A percentile compares a stretch with the other conserved stretches of the same genome.
Conservation (phyloP, 2,797 vertebrate genomes). For the Falco biarmicus region DNA sequence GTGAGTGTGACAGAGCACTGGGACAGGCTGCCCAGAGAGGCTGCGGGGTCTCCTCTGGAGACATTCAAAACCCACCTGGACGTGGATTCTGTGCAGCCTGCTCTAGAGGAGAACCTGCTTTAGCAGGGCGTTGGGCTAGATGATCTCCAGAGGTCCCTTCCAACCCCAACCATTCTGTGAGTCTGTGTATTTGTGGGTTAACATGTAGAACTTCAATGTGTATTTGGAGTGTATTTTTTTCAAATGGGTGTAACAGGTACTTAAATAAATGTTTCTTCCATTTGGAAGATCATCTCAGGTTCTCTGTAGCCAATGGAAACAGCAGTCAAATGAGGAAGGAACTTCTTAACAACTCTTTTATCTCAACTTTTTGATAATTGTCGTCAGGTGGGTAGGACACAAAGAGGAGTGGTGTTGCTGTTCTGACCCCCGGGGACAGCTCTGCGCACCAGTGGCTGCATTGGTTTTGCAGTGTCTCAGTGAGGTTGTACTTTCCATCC, state of each 20-base stretch:
- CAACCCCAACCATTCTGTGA: no score
- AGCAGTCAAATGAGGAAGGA: neutral
- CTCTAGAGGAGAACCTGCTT: no score
- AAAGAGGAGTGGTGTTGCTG: neutral
- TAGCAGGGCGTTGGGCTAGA: no score
- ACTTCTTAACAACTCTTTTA: neutral
- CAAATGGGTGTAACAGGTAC: neutral
- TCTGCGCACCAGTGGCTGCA: accelerated
- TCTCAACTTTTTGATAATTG: neutral
- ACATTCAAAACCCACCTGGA: no score
- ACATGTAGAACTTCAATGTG: neutral
- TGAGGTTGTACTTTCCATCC: neutral
- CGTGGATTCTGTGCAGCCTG: no score
- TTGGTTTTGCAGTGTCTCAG: neutral
- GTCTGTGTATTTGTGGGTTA: neutral
- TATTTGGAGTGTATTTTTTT: neutral
- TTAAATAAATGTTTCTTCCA: neutral
- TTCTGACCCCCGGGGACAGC: neutral
- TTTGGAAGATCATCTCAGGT: neutral
- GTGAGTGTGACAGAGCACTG: no score
- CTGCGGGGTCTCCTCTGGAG: no score
- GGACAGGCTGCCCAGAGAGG: no score
- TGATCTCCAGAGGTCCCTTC: no score
- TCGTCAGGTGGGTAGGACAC: neutral
- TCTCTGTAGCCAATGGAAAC: neutral